Conservation (phyloP, 1,140 invertebrate species). For the Platorchestia sp. region DNA sequence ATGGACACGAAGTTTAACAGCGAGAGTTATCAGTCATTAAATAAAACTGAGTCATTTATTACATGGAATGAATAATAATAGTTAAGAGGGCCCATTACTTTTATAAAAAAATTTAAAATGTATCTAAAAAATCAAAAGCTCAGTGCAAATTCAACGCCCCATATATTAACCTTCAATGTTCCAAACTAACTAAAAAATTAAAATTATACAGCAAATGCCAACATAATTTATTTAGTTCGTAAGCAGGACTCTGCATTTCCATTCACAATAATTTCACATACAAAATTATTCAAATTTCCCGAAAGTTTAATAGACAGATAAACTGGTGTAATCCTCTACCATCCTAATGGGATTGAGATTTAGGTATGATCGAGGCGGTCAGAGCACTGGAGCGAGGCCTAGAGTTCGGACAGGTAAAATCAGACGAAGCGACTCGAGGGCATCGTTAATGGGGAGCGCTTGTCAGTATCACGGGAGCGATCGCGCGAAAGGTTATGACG, state of each 20-base stretch:
- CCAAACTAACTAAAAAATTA: background rate
- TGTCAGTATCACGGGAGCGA: background rate
- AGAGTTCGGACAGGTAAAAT: background rate
- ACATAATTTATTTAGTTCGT: background rate
- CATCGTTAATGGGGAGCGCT: background rate
- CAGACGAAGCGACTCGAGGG: background rate
- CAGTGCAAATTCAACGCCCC: background rate
- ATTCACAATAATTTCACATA: background rate
- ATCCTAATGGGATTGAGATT: background rate
- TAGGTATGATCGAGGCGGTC: background rate
- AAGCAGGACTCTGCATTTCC: background rate
- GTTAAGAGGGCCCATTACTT: too few species aligned
- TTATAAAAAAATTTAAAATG: too few species aligned
- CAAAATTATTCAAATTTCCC: background rate
- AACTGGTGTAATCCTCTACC: background rate
- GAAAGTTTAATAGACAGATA: background rate
- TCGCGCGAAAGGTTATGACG: slow-evolving; percentile 5
- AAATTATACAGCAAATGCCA: background rate
- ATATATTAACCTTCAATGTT: background rate
- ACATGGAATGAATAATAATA: background rate
- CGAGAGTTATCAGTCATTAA: background rate
- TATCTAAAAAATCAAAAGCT: too few species aligned
- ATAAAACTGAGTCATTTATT: background rate
- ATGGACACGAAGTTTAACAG: background rate
- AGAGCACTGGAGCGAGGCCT: background rate